A percentile compares a stretch with the other conserved stretches of the same genome.
Evolutionary conservation across 1,140 invertebrate genomes (phyloP).

Genomic region (Neocloeon triangulifer): DNA sequence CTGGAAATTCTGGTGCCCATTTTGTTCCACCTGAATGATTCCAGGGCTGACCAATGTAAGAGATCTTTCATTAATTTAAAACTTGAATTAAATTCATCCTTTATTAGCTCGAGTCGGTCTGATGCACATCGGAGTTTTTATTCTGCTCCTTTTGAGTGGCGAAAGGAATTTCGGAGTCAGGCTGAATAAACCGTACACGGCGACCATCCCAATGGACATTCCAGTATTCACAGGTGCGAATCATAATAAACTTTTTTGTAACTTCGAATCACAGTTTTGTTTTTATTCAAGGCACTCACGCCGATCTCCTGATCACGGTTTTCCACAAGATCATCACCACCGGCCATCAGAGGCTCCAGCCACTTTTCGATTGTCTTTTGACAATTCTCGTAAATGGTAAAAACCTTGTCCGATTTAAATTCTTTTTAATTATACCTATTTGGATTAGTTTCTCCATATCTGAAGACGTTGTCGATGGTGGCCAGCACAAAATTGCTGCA

Average conservation of each 20-base stretch:
- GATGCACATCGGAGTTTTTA: constrained; percentile 99
- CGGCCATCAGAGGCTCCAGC: constrained; percentile 91
- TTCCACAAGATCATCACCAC: constrained; percentile 99
- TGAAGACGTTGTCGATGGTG: constrained; percentile 98
- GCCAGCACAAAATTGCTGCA: constrained; percentile 93
- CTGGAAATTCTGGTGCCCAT: constrained; percentile 94
- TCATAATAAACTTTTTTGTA: too few relatives aligned
- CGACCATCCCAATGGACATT: constrained; percentile 94
- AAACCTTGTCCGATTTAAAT: too few relatives aligned
- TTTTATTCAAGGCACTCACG: constrained; percentile 92
- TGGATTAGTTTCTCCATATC: constrained; percentile 81
- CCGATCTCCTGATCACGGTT: constrained; percentile 94
- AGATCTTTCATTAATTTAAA: too few relatives aligned
- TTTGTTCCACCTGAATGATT: constrained; percentile 93
- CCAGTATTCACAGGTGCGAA: constrained; percentile 79
- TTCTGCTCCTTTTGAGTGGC: constrained; percentile 87
- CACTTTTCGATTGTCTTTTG: constrained; percentile 91
- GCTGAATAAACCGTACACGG: constrained; percentile 94
- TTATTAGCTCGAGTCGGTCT: constrained; percentile 76
- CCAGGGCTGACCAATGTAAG: constrained; percentile 93
- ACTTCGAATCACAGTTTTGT: too few relatives aligned
- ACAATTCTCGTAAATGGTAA: constrained; percentile 94
- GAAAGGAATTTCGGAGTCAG: constrained; percentile 98
- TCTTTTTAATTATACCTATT: too few relatives aligned
- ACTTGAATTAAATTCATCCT: too few relatives aligned